Conservation (phyloP, 2,113 vertebrate genomes). For the Mirounga angustirostris region DNA sequence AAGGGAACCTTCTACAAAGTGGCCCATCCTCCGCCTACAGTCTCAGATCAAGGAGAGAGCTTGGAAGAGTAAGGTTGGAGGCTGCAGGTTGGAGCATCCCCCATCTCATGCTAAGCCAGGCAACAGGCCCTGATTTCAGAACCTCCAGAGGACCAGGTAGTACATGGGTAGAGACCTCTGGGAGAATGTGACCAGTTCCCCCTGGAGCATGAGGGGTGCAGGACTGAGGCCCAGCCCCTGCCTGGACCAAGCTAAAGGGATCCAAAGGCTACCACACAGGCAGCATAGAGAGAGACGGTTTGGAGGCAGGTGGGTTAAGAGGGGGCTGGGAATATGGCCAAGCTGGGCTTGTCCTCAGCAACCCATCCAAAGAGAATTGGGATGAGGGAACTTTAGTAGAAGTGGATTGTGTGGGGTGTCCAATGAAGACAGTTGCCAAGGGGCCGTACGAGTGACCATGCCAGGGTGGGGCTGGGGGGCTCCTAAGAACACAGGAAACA, state of each 20-base stretch:
- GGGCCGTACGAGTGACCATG: neutral
- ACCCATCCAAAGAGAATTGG: neutral
- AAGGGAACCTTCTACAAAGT: neutral
- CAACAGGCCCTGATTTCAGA: neutral
- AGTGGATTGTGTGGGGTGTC: neutral
- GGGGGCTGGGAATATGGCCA: neutral
- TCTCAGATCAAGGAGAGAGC: neutral
- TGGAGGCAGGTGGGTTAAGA: neutral
- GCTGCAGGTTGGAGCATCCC: neutral
- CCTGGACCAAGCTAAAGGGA: too few relatives aligned
- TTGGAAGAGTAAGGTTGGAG: neutral
- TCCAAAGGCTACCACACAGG: neutral
- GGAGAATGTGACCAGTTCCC: neutral
- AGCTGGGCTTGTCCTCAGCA: neutral
- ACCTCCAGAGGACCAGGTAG: neutral
- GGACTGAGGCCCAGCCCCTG: neutral
- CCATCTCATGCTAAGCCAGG: neutral
- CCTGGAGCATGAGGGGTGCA: neutral
- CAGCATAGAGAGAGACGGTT: neutral
- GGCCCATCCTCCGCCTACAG: neutral
- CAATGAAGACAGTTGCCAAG: neutral
- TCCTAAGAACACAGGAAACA: neutral
- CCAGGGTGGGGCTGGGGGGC: too few relatives aligned
- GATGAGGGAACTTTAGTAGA: neutral
- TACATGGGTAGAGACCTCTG: neutral